These are phyloP conservation scores for Ligdia adustata DNA, from an alignment of 2,888 invertebrate species.

Conservation along the genomic window DNA sequence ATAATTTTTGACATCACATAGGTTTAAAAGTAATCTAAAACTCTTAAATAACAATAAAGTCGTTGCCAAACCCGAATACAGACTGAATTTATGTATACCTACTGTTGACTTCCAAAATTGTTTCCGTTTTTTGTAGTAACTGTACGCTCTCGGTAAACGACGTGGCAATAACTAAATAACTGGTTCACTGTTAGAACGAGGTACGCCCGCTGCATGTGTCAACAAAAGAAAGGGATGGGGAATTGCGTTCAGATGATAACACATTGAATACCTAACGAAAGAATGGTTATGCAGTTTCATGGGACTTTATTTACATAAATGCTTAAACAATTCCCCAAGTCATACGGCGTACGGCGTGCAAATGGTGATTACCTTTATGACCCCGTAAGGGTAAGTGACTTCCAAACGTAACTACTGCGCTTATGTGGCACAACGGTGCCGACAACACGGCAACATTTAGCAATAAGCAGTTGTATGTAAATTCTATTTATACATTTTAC, in stretches of 20 bases:
- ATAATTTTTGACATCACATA: constrained; percentile 52
- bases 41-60: constrained; percentile 63
- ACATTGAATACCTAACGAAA: constrained; percentile 8
- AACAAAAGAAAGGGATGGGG: no score
- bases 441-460: constrained; percentile 71
- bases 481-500: constrained; percentile 83
- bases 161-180: constrained; percentile 31
- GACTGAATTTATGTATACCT: constrained; percentile 79
- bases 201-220: not conserved
- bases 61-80: constrained; percentile 79
- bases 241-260: not conserved
- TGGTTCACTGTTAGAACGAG: constrained; percentile 3
- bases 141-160: constrained; percentile 33
- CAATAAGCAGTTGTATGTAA: constrained; percentile 82
- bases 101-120: constrained; percentile 66
- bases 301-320: constrained; percentile 1
- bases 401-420: constrained; percentile 46
- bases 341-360: constrained; percentile 6
- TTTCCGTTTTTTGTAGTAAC: constrained; percentile 51
- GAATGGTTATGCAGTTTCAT: constrained; percentile 25
- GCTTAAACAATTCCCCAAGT: not conserved
- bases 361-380: constrained; percentile 34
- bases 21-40: constrained; percentile 42
- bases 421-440: constrained; percentile 45
- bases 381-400: constrained; percentile 38